Conservation (phyloP, 2,888 invertebrate genomes). For the Drosophila meridiana region DNA sequence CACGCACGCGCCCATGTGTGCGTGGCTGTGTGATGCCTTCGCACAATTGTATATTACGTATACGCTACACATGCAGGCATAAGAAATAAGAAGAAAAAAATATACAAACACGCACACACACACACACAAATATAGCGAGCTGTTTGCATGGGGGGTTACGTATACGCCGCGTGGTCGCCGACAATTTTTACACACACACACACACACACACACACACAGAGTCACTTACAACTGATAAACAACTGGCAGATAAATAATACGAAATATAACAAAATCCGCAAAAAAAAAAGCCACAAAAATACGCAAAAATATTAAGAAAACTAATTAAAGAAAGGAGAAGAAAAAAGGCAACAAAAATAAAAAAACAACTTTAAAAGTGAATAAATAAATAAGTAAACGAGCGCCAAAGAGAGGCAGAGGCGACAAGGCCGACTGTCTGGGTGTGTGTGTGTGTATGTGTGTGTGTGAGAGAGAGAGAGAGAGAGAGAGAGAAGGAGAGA, state of each 20-base stretch:
- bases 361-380: neutral
- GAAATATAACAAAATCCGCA: slow-evolving; percentile 39
- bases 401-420: neutral
- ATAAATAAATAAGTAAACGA: slow-evolving; percentile 27
- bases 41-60: slow-evolving; percentile 61
- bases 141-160: slow-evolving; percentile 63
- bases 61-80: slow-evolving; percentile 43
- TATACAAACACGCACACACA: slow-evolving; percentile 14
- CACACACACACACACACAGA: slow-evolving; percentile 5
- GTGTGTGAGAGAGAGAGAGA: neutral
- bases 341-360: neutral
- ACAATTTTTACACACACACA: slow-evolving; percentile 42
- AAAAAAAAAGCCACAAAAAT: slow-evolving; percentile 29
- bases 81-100: slow-evolving; percentile 35
- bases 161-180: slow-evolving; percentile 79
- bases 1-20: neutral
- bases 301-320: slow-evolving; percentile 32
- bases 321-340: neutral
- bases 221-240: slow-evolving; percentile 49
- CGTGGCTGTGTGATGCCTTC: slow-evolving; percentile 32
- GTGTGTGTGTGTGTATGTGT: neutral
- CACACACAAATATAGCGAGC: neutral
- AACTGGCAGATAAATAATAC: slow-evolving; percentile 30
- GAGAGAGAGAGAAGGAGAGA: neutral
- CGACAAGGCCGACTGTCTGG: slow-evolving; percentile 55